Evolutionary conservation across 1,140 invertebrate genomes (phyloP).

Genomic region (Drosophila lini): DNA sequence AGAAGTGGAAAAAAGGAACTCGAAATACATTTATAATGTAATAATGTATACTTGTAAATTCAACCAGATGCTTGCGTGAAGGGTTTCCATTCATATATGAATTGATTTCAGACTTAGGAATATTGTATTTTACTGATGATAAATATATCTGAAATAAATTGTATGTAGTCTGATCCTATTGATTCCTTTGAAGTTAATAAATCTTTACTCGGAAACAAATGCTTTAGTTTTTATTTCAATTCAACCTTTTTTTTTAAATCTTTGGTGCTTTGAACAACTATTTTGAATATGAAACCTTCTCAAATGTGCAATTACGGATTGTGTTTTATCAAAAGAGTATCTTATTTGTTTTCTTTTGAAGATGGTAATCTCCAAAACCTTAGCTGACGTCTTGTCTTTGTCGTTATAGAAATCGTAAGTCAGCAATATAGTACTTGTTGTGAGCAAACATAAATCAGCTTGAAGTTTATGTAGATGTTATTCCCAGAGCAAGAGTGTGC

Average conservation of each 20-base stretch:
- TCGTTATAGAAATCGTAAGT: not conserved
- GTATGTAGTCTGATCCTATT: too few relatives aligned
- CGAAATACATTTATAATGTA: too few relatives aligned
- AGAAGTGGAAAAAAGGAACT: too few relatives aligned
- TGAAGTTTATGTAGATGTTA: constrained; percentile 30
- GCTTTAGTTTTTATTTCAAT: too few relatives aligned
- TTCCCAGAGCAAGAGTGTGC: constrained; percentile 32
- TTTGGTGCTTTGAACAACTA: not conserved
- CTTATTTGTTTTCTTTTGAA: not conserved
- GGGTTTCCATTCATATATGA: not conserved
- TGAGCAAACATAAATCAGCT: constrained; percentile 15
- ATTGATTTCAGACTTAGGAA: not conserved
- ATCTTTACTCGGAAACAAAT: too few relatives aligned
- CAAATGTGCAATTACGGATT: not conserved
- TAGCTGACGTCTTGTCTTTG: not conserved
- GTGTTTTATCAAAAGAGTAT: not conserved
- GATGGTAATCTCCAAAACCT: not conserved
- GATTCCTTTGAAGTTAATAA: too few relatives aligned
- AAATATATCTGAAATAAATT: too few relatives aligned
- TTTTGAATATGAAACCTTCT: not conserved
- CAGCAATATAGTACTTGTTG: not conserved
- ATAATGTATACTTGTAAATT: too few relatives aligned
- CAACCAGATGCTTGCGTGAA: too few relatives aligned
- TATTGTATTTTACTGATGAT: too few relatives aligned
- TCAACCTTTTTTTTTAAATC: too few relatives aligned